These are phyloP conservation scores for Tineola bisselliella DNA, from an alignment of 2,888 invertebrate species.

Conservation along the genomic window DNA sequence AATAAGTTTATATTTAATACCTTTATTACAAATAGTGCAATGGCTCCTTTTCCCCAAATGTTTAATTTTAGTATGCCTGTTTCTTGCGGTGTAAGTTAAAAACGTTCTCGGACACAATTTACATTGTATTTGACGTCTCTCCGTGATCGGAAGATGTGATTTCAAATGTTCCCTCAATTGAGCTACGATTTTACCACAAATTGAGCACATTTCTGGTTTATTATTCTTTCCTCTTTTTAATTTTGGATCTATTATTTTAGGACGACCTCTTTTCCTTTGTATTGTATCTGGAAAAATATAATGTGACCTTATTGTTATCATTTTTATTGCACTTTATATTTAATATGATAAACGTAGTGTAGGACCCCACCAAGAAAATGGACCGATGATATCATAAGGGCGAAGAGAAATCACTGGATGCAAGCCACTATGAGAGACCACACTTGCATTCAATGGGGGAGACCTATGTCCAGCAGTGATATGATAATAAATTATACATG, in stretches of 20 bases:
- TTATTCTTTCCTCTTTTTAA: neutral
- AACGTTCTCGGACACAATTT: constrained; percentile 41
- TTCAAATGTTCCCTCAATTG: constrained; percentile 35
- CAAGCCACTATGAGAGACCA: too few relatives aligned
- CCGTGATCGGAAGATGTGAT: constrained; percentile 27
- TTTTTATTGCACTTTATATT: too few relatives aligned
- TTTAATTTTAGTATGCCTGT: constrained; percentile 38
- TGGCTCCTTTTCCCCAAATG: constrained; percentile 42
- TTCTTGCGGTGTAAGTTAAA: constrained; percentile 27
- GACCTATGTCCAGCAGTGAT: too few relatives aligned
- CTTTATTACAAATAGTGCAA: constrained; percentile 47
- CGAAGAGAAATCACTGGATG: too few relatives aligned
- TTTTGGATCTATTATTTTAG: constrained; percentile 15
- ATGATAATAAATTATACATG: too few relatives aligned
- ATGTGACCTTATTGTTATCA: too few relatives aligned
- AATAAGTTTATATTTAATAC: too few relatives aligned
- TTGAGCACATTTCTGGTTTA: constrained; percentile 31
- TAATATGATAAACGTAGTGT: too few relatives aligned
- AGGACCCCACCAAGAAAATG: too few relatives aligned
- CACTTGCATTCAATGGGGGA: too few relatives aligned
- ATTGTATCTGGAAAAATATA: constrained; percentile 26
- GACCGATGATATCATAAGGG: too few relatives aligned
- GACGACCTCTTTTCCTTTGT: constrained; percentile 22
- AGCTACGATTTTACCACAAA: constrained; percentile 42
- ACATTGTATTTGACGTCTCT: constrained; percentile 31